Base-by-base conservation (phyloP, 2,113 vertebrate genomes). In the Leptodactylus fuscus region DNA sequence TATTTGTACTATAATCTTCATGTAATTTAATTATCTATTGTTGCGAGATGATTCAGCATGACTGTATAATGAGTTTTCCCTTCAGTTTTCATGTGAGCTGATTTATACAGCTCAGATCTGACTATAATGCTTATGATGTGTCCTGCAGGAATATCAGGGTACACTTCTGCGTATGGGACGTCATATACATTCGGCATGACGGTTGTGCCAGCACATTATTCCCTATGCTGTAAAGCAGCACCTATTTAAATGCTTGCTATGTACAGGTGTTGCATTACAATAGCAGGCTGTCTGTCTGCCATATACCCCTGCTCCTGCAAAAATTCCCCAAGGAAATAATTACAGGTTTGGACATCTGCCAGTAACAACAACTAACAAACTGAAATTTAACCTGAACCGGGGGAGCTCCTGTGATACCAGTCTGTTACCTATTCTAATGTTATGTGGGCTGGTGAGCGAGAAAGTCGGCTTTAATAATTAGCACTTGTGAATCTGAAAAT, bases 251-350 rank as follows among this genome's bases (percentile, higher is more conserved):
- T 81, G 46, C 41, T 36, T 58, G 49, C 76, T 58, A 58, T 49
- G 29, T 69, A 81, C 79, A 81, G 60, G 58, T 81, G 53, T 44
- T 62, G 12, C 12, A n/a, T 80, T 41, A 79, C 76, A 79, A 60
- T 38, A 60, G 76, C 76, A 44, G 76, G 46, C 48, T 79, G 74
- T 76, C 34, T 85, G 73, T 69, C 75, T 27, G 36, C 41, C 65
- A 38, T 82, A 58, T 67, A 51, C 46, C 60, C 29, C 46, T 79
- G 65, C 49, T 85, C 22, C 36, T 55, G 83, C 16, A 15, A 79
- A 65, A 81, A 60, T 73, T 29, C 84, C 38, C 84, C 41, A 41
- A 73, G 65, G 76, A 86, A 81, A 86, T 73, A 71, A 86, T 84
- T 84, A 62, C 55, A 24, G 62, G 62, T 32, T 67, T 77, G 74